Conservation (phyloP, 2,888 invertebrate species). For the Trissolcus japonicus region DNA sequence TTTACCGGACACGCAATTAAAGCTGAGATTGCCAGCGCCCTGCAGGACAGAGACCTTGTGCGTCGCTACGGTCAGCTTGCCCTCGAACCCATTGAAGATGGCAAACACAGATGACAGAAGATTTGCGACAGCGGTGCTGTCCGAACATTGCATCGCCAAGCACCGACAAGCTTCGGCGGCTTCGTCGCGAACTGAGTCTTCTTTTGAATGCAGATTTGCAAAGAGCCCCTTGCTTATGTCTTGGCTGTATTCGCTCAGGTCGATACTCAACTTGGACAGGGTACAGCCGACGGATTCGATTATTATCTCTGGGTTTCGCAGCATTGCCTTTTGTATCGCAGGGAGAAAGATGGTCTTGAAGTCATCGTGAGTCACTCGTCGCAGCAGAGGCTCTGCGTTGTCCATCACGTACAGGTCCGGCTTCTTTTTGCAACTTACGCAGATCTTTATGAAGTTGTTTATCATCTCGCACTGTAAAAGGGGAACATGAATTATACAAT, state of each 20-base stretch:
- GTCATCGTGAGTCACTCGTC: conserved; percentile 80
- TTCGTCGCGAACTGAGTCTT: conserved; percentile 85
- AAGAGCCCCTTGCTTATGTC: conserved; percentile 90
- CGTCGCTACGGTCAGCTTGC: conserved; percentile 91
- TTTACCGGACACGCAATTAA: conserved; percentile 81
- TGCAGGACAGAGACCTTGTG: conserved; percentile 92
- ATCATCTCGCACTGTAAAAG: conserved; percentile 80
- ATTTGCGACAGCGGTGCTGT: conserved; percentile 81
- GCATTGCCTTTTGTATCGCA: conserved; percentile 91
- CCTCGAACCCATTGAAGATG: conserved; percentile 91
- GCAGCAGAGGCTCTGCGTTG: conserved; percentile 83
- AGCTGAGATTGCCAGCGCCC: conserved; percentile 86
- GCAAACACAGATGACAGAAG: conserved; percentile 85
- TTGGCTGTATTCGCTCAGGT: conserved; percentile 86
- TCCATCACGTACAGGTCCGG: conserved; percentile 83
- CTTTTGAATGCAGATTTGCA: conserved; percentile 91
- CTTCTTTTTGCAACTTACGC: conserved; percentile 86
- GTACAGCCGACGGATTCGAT: conserved; percentile 88
- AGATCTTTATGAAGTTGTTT: conserved; percentile 85
- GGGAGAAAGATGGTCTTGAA: conserved; percentile 87
- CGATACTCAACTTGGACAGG: conserved; percentile 83
- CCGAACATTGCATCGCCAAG: conserved; percentile 85
- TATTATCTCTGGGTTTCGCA: conserved; percentile 95
- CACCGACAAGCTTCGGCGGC: conserved; percentile 85
- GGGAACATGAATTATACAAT: neutral